A percentile compares a stretch with the other conserved stretches of the same genome.
These are phyloP conservation scores for Macrobrachium nipponense DNA, from an alignment of 1,140 invertebrate genomes.

Conservation along the genomic window DNA sequence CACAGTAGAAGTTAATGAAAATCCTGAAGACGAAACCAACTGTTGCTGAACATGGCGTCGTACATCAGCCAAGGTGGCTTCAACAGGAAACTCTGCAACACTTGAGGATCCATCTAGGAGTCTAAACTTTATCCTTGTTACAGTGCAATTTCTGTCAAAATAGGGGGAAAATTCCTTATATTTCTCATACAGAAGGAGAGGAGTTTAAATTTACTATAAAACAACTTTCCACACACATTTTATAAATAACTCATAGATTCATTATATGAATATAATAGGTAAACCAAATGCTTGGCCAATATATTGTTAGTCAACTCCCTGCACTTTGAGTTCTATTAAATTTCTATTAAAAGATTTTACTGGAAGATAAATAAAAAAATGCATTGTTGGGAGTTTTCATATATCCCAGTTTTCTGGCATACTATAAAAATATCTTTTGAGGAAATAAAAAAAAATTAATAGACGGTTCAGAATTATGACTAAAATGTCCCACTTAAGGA, in stretches of 20 bases:
- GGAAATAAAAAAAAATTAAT: background rate
- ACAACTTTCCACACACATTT: no score
- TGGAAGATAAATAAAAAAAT: no score
- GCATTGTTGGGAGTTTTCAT: no score
- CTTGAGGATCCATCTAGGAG: constrained; percentile 81
- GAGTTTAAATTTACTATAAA: background rate
- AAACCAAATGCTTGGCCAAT: background rate
- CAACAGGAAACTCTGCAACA: constrained; percentile 75
- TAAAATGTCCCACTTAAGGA: no score
- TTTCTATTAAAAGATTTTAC: no score
- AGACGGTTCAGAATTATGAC: no score
- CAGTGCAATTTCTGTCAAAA: constrained; percentile 63
- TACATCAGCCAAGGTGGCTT: constrained; percentile 73
- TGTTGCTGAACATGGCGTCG: constrained; percentile 74
- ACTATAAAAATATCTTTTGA: background rate
- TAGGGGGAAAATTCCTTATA: no score
- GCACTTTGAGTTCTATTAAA: no score
- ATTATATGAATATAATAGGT: background rate
- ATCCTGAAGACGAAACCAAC: constrained; percentile 71
- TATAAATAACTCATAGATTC: no score
- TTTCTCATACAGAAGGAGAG: background rate
- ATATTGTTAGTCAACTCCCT: no score
- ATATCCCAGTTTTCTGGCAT: background rate
- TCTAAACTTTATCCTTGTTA: constrained; percentile 83
- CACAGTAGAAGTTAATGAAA: constrained; percentile 82